phyloP scores from a whole-genome alignment of 2,113 vertebrate species.

The Isurus oxyrinchus region DNA sequence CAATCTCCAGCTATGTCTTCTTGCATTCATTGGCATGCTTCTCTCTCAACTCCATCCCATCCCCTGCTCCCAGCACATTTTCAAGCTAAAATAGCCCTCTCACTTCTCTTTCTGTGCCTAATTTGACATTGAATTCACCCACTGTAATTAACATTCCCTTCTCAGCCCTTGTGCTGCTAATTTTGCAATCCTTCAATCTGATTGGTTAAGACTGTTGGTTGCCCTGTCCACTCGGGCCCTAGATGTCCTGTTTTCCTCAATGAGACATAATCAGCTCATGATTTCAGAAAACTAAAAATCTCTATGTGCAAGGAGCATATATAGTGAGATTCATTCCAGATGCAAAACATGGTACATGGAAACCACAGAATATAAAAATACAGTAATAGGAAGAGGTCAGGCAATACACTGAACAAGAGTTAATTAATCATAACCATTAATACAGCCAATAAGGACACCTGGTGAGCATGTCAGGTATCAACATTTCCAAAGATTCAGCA shows the following conservation, averaged over 20 bases:
- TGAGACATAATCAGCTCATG: neutral
- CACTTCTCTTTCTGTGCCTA: neutral
- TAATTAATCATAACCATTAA: neutral
- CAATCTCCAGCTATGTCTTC: no score
- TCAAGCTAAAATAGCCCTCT: neutral
- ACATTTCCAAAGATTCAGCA: neutral
- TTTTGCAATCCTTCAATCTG: neutral
- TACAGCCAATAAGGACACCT: no score
- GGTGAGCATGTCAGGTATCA: neutral
- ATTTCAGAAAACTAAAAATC: neutral
- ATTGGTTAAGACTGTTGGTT: neutral
- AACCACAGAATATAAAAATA: neutral
- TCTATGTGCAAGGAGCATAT: neutral
- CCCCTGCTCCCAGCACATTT: no score
- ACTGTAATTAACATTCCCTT: neutral
- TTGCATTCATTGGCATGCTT: no score
- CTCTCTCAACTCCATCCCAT: no score
- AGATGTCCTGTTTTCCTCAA: neutral
- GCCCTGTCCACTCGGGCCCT: neutral
- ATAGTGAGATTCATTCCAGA: neutral
- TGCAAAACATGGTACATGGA: neutral
- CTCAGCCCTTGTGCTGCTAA: neutral
- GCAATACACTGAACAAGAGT: neutral
- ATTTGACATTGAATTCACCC: neutral
- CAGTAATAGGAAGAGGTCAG: neutral